Evolutionary conservation across 1,140 invertebrate species (phyloP), one percentile per base, ranked within the genome.

Genomic region (Drosophila persimilis): DNA sequence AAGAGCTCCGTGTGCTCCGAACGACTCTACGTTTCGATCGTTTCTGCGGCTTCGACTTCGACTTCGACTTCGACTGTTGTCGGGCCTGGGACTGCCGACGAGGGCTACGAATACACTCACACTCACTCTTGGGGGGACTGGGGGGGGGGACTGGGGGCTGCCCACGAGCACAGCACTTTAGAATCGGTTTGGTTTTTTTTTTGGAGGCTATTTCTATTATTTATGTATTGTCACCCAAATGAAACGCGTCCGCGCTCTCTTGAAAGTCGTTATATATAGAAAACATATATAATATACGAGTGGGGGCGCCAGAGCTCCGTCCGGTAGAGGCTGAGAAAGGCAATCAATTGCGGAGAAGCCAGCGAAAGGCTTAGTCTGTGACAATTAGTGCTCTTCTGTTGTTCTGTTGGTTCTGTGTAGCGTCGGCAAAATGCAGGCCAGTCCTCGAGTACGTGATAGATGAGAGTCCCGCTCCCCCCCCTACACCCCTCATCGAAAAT

Each of bases 311-410:
- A 44, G 1, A 13, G 22, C 57, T 4, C 8, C 17, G 31, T 11
- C 15, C 41, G 29, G 31, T 29, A 54, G 58, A 15, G 15, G 26
- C 43, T 11, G 58, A 56, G 43, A 41, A 52, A 26, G 41, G 43
- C 76, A 52, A 64, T 84, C 73, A 85, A 80, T 84, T 76, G 76
- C 31, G 45, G 51, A 35, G 35, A 29, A 50, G 66, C 66, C 51
- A 59, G 61, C 61, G 55, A 20, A 57, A 52, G 45, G 56, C 46
- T 44, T 48, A 70, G 76, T 73, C 64, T 58, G 52, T 73, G 39
- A 67, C 48, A 71, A 53, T 46, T 70, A 17, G 17, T 47, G 9
- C 24, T 31, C 41, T 5, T 26, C 24, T 26, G 24, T 24, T 24
- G 24, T 24, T 24, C 24, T 24, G 20, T 55, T 46, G 50, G 44